Percentiles rank a stretch among this genome's conserved stretches.
Conservation (phyloP, 1,140 invertebrate genomes). For the Forficula auricularia region DNA sequence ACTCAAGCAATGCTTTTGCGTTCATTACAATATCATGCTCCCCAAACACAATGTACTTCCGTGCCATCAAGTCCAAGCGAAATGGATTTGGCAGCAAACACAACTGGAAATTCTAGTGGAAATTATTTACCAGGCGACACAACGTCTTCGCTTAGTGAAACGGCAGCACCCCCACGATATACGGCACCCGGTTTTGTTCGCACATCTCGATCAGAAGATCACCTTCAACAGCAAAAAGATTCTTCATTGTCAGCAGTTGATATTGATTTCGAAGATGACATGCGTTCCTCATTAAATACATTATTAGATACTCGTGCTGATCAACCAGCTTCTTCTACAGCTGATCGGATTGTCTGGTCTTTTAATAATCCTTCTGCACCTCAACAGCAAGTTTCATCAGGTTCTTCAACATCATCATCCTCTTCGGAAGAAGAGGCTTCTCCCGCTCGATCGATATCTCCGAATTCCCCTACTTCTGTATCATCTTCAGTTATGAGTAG, state of each 20-base stretch:
- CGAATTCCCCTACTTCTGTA: constrained; percentile 62
- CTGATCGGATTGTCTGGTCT: constrained; percentile 57
- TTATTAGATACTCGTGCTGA: constrained; percentile 52
- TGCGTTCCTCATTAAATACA: constrained; percentile 79
- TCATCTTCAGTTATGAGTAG: constrained; percentile 67
- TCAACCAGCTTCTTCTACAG: too few species aligned
- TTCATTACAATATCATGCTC: constrained; percentile 22
- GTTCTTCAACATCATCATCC: constrained; percentile 33
- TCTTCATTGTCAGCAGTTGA: constrained; percentile 60
- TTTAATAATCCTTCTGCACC: constrained; percentile 53
- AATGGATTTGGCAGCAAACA: constrained; percentile 24
- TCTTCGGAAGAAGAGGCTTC: constrained; percentile 42
- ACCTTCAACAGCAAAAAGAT: constrained; percentile 60
- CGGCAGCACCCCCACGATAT: constrained; percentile 18
- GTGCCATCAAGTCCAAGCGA: constrained; percentile 66
- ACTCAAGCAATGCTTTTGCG: neutral
- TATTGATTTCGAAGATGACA: constrained; percentile 81
- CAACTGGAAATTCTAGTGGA: too few species aligned
- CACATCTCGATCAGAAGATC: constrained; percentile 70
- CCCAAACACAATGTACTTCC: constrained; percentile 41
- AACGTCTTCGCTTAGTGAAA: constrained; percentile 16
- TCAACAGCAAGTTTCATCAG: constrained; percentile 24
- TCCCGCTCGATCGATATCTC: constrained; percentile 48
- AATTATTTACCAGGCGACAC: constrained; percentile 9
- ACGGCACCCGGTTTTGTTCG: constrained; percentile 35